phyloP scores from a whole-genome alignment of 2,797 vertebrate genomes.

The Vespertilio murinus region DNA sequence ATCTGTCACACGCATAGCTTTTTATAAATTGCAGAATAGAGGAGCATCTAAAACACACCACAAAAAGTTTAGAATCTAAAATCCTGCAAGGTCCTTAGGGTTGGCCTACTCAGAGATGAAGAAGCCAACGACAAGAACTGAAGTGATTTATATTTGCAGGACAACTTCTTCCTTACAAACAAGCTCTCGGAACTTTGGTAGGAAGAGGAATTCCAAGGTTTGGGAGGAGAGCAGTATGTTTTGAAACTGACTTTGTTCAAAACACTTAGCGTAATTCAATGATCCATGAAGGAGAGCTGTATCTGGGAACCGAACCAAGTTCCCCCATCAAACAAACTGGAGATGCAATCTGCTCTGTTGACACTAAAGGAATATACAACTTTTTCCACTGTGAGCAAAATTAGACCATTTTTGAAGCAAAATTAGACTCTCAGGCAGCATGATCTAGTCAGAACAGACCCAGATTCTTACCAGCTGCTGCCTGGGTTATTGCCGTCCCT shows the following conservation, averaged over 20 bases:
- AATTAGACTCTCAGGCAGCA: conserved; percentile 78
- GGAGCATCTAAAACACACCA: background rate
- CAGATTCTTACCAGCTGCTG: conserved; percentile 77
- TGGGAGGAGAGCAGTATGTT: conserved; percentile 56
- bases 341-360: conserved; percentile 78
- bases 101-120: background rate
- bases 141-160: background rate
- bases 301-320: conserved; percentile 79
- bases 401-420: conserved; percentile 75
- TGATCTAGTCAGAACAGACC: conserved; percentile 77
- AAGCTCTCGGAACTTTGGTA: background rate
- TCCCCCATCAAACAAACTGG: conserved; percentile 77
- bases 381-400: conserved; percentile 78
- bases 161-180: background rate
- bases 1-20: background rate
- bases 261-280: conserved; percentile 72
- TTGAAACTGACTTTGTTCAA: conserved; percentile 71
- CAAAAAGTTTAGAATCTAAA: background rate
- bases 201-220: conserved; percentile 62
- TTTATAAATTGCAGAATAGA: conserved; percentile 1
- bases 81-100: background rate
- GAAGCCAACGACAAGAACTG: background rate
- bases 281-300: conserved; percentile 77
- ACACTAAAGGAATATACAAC: conserved; percentile 78
- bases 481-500: conserved; percentile 65